These are phyloP conservation scores for Drosophila nigromelanica DNA, from an alignment of 1,140 invertebrate genomes.

Conservation along the genomic window DNA sequence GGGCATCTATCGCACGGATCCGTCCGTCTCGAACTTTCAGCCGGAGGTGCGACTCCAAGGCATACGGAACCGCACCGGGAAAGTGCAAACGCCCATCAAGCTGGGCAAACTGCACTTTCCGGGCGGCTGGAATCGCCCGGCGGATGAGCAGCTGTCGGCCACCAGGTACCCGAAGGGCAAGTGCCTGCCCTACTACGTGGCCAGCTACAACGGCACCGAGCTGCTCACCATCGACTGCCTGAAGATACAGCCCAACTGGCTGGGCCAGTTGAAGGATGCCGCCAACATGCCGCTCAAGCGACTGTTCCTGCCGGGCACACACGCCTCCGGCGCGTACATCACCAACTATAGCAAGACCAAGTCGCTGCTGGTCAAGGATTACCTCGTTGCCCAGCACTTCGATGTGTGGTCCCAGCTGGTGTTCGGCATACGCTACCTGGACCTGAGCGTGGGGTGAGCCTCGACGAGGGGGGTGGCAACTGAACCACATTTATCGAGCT, in stretches of 20 bases:
- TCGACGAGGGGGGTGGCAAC: too few relatives aligned
- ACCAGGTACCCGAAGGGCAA: constrained; percentile 59
- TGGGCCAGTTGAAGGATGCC: constrained; percentile 85
- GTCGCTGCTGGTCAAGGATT: constrained; percentile 83
- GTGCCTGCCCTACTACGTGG: constrained; percentile 85
- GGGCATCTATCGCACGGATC: constrained; percentile 74
- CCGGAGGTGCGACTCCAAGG: constrained; percentile 58
- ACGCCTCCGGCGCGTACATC: constrained; percentile 88
- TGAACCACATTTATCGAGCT: too few relatives aligned
- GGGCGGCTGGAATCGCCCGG: constrained; percentile 84
- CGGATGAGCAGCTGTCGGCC: constrained; percentile 61
- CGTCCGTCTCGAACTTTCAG: constrained; percentile 63
- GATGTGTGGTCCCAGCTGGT: constrained; percentile 91
- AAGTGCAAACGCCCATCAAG: constrained; percentile 84
- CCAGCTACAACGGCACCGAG: constrained; percentile 85
- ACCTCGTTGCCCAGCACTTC: constrained; percentile 88
- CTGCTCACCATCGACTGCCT: constrained; percentile 86
- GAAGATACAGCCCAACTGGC: constrained; percentile 87
- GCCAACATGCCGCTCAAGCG: constrained; percentile 62
- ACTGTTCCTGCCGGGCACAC: constrained; percentile 85
- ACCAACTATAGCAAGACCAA: constrained; percentile 81
- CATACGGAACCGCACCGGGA: constrained; percentile 75
- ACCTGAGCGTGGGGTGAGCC: constrained; percentile 88
- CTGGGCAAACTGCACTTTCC: constrained; percentile 84
- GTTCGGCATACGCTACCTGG: constrained; percentile 92